phyloP scores from a whole-genome alignment of 2,113 vertebrate genomes.

The Eclectus roratus region DNA sequence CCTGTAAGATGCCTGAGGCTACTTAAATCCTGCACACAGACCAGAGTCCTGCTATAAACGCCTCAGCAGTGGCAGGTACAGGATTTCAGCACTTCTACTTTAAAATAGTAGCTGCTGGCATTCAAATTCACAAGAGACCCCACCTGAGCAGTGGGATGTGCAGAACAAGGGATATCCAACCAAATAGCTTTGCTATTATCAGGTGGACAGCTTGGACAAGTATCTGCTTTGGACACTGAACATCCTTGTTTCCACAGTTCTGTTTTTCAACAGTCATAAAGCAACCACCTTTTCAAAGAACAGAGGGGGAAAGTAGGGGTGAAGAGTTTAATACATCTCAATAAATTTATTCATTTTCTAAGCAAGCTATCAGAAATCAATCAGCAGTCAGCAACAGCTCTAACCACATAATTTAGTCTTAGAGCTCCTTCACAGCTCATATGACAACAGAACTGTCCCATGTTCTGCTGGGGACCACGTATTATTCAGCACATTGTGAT shows the following conservation, averaged over 20 bases:
- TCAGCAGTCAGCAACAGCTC: background rate
- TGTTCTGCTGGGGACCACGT: background rate
- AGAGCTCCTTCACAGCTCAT: background rate
- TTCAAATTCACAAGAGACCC: background rate
- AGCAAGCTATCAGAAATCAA: conserved; percentile 23
- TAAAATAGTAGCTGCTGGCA: background rate
- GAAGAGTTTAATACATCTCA: background rate
- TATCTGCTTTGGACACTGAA: background rate
- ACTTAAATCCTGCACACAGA: background rate
- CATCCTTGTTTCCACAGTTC: background rate
- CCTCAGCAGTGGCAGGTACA: background rate
- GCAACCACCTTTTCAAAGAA: background rate
- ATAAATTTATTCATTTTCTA: background rate
- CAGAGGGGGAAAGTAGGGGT: background rate
- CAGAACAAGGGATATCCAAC: background rate
- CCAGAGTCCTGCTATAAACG: background rate
- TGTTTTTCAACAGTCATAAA: background rate
- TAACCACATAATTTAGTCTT: conserved; percentile 11
- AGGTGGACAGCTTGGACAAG: background rate
- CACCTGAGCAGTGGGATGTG: background rate
- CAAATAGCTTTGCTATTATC: background rate
- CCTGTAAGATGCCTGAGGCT: background rate
- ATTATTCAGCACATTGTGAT: background rate
- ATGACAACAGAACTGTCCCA: background rate
- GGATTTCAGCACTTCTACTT: background rate